These are phyloP conservation scores for Actinemys pallida DNA, from an alignment of 2,113 vertebrate genomes.

Conservation along the genomic window DNA sequence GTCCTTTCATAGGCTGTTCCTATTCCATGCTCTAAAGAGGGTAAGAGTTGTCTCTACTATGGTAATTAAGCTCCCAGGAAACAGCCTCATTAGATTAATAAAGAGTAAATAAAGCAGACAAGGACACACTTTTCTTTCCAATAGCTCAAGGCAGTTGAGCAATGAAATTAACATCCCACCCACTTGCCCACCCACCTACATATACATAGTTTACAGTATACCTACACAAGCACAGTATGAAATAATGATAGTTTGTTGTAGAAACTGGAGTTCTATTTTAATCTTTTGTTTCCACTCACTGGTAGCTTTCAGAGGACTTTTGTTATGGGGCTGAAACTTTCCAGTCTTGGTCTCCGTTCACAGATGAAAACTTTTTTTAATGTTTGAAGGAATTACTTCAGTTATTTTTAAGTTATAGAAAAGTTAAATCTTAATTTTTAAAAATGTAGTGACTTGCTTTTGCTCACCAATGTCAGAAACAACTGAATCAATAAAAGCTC, in stretches of 20 bases:
- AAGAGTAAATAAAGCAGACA: constrained; percentile 68
- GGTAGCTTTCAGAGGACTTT: not conserved
- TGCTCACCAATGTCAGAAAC: not conserved
- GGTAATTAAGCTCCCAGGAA: constrained; percentile 75
- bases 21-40: constrained; percentile 49
- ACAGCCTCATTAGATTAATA: constrained; percentile 76
- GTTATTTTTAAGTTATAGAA: not conserved
- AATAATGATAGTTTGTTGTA: not conserved
- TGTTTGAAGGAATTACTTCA: not conserved
- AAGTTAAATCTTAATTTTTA: not conserved
- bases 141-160: not conserved
- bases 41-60: constrained; percentile 62
- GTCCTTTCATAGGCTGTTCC: constrained; percentile 37
- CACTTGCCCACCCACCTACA: not conserved
- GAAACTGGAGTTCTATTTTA: not conserved
- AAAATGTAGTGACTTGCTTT: not conserved
- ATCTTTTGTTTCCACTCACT: not conserved
- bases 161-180: not conserved
- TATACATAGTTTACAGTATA: too few species aligned
- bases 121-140: constrained; percentile 24
- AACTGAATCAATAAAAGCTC: not conserved
- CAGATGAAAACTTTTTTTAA: not conserved
- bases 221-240: not conserved
- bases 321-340: not conserved
- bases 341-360: not conserved